Percentiles rank a stretch among this genome's conserved stretches.
These are phyloP conservation scores for Actenoides hombroni DNA, from an alignment of 2,113 vertebrate genomes.

Conservation along the genomic window DNA sequence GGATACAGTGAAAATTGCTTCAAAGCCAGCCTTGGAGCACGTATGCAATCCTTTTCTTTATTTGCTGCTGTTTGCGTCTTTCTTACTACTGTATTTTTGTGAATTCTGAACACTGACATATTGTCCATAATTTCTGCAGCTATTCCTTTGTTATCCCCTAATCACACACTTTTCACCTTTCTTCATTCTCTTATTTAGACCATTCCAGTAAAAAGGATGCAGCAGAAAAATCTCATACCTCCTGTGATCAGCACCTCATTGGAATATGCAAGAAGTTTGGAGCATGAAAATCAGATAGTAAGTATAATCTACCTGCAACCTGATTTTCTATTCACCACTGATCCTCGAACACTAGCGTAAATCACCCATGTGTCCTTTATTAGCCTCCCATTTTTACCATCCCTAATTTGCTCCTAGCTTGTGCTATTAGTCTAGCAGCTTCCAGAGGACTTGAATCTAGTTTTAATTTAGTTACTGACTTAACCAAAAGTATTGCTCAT, in stretches of 20 bases:
- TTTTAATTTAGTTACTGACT: neutral
- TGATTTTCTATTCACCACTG: neutral
- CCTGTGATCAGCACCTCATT: neutral
- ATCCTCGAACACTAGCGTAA: neutral
- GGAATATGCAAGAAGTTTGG: neutral
- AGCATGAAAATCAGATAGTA: neutral
- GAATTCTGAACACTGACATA: neutral
- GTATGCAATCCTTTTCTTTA: neutral
- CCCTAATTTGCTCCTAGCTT: neutral
- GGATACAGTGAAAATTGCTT: neutral
- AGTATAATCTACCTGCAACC: neutral
- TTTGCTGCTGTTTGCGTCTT: neutral
- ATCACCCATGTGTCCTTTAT: neutral
- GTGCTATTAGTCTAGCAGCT: neutral
- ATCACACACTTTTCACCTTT: neutral
- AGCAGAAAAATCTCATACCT: neutral
- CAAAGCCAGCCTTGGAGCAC: neutral
- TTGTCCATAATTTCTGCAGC: neutral
- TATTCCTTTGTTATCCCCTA: neutral
- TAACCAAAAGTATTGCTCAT: neutral
- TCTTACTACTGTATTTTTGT: neutral
- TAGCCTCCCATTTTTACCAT: neutral
- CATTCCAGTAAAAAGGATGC: neutral
- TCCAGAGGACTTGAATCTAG: neutral
- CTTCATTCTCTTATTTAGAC: neutral